A percentile compares a stretch with the other conserved stretches of the same genome.
Evolutionary conservation across 1,140 invertebrate species (phyloP).

Genomic region (Aphis gossypii): DNA sequence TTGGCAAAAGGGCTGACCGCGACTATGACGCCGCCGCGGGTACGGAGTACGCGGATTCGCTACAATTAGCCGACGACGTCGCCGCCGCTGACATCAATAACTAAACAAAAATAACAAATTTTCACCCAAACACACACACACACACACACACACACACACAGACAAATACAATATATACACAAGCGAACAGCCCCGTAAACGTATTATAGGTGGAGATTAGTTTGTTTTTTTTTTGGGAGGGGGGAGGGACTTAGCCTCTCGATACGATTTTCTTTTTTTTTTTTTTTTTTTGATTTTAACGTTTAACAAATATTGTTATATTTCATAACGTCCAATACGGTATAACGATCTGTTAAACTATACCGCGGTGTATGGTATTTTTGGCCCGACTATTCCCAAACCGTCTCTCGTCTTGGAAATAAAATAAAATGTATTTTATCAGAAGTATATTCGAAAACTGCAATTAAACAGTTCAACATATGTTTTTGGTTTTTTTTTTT

Average conservation of each 20-base stretch:
- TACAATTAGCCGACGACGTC: not conserved
- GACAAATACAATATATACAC: not conserved
- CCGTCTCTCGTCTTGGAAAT: not conserved
- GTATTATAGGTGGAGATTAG: not conserved
- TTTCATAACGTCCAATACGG: not conserved
- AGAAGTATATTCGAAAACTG: not conserved
- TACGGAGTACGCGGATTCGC: constrained; percentile 60
- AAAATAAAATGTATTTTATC: not conserved
- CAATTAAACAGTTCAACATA: not conserved
- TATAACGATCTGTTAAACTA: not conserved
- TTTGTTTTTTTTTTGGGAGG: not conserved
- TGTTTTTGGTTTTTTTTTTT: not conserved
- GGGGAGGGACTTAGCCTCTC: not conserved
- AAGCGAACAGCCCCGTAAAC: not conserved
- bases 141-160: not conserved
- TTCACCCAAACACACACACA: not conserved
- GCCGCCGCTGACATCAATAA: not conserved
- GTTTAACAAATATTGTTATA: not conserved
- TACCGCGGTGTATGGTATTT: not conserved
- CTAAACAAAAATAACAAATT: not conserved
- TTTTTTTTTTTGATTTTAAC: not conserved
- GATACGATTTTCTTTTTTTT: not conserved
- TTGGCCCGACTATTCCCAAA: not conserved
- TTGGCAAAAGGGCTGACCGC: constrained; percentile 64
- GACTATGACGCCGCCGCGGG: constrained; percentile 59